Evolutionary conservation across 2,113 vertebrate genomes (phyloP).

Genomic region (Rhinopithecus roxellana): DNA sequence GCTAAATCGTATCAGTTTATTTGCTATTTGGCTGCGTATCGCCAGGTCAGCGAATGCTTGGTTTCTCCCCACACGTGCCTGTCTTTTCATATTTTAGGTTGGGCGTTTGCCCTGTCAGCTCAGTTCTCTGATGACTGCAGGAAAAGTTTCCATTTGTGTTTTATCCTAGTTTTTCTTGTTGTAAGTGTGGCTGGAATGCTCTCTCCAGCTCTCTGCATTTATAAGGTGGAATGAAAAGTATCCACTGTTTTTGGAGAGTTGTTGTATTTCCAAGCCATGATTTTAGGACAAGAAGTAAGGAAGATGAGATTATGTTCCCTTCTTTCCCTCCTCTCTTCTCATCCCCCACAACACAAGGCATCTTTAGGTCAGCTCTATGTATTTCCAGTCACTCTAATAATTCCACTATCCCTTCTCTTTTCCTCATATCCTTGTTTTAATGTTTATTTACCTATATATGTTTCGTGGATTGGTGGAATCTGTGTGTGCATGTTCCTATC

Average conservation of each 20-base stretch:
- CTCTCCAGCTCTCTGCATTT: slow-evolving; percentile 6
- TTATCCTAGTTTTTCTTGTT: background rate
- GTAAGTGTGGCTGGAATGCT: background rate
- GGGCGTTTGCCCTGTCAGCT: background rate
- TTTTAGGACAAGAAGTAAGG: background rate
- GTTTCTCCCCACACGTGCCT: background rate
- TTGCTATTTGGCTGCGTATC: background rate
- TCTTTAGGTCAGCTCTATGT: background rate
- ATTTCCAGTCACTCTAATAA: background rate
- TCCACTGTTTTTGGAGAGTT: background rate
- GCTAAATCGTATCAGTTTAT: background rate
- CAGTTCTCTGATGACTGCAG: background rate
- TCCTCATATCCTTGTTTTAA: background rate
- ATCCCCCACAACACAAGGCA: background rate
- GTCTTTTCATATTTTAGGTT: background rate
- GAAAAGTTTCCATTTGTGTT: background rate
- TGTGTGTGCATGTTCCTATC: background rate
- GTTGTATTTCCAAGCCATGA: background rate
- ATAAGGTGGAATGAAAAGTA: background rate
- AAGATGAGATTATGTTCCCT: background rate
- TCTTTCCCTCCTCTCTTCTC: background rate
- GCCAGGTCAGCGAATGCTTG: background rate
- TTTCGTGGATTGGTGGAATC: background rate
- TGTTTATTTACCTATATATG: background rate
- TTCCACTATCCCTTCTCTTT: background rate